Evolutionary conservation across 2,113 vertebrate genomes (phyloP).

Genomic region (Pholis gunnellus): DNA sequence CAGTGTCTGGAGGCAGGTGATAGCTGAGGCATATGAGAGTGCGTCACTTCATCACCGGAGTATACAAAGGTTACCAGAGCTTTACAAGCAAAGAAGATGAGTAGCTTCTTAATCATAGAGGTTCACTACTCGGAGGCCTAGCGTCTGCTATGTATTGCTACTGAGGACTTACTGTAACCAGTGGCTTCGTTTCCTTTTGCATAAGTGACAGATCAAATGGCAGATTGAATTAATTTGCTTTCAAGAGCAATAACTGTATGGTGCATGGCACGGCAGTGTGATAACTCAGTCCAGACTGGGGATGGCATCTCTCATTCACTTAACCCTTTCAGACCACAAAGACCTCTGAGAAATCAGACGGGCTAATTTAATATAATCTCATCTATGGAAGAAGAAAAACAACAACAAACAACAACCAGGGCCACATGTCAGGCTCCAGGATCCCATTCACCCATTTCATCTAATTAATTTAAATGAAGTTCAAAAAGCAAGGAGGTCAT

Average conservation of each 20-base stretch:
- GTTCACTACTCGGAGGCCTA: slow-evolving; percentile 3
- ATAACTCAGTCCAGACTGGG: slow-evolving; percentile 66
- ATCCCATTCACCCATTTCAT: slow-evolving; percentile 53
- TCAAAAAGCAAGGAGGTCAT: slow-evolving; percentile 63
- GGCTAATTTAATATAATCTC: slow-evolving; percentile 73
- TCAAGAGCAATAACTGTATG: slow-evolving; percentile 47
- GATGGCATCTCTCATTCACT: slow-evolving; percentile 67
- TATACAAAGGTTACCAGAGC: slow-evolving; percentile 52
- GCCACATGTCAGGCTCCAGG: slow-evolving; percentile 62
- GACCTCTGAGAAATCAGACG: slow-evolving; percentile 53
- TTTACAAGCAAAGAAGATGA: slow-evolving; percentile 57
- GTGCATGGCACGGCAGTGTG: slow-evolving; percentile 42
- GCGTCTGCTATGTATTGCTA: slow-evolving; percentile 4
- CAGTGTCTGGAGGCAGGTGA: slow-evolving; percentile 73
- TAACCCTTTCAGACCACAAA: slow-evolving; percentile 68
- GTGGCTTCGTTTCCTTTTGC: slow-evolving; percentile 4
- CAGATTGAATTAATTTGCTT: slow-evolving; percentile 58
- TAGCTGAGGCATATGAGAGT: slow-evolving; percentile 52
- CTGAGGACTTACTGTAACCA: slow-evolving; percentile 38
- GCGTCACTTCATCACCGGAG: slow-evolving; percentile 43
- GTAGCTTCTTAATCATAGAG: slow-evolving; percentile 34
- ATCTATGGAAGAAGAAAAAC: slow-evolving; percentile 28
- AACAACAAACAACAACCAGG: slow-evolving; percentile 23
- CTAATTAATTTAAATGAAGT: slow-evolving; percentile 73
- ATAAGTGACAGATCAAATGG: slow-evolving; percentile 51